Percentiles rank a stretch among this genome's conserved stretches.
Evolutionary conservation across 2,113 vertebrate species (phyloP).

Genomic region (Aptenodytes patagonicus): DNA sequence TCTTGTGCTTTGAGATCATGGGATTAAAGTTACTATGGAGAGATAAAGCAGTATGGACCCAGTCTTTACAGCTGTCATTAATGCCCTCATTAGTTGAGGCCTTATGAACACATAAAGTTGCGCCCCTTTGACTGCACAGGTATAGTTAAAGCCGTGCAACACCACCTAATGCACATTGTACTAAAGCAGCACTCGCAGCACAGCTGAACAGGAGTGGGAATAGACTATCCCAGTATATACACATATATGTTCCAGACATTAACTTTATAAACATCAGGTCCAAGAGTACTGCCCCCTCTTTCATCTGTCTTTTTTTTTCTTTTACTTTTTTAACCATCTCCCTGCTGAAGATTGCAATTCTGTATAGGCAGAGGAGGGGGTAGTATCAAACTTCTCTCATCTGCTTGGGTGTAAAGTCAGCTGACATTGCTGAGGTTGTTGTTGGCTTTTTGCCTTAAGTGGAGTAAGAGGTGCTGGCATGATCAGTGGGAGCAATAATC

Average conservation of each 20-base stretch:
- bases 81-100: background rate
- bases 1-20: background rate
- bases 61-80: background rate
- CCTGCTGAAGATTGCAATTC: background rate
- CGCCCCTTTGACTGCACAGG: background rate
- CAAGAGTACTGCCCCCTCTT: background rate
- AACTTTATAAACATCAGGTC: background rate
- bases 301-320: background rate
- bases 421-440: background rate
- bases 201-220: background rate
- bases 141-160: background rate
- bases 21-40: constrained; percentile 15
- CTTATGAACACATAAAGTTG: background rate
- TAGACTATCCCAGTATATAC: background rate
- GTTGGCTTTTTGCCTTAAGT: background rate
- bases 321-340: background rate
- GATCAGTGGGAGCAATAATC: background rate
- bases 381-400: background rate
- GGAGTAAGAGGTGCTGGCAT: background rate
- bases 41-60: background rate
- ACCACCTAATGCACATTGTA: background rate
- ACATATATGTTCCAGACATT: background rate
- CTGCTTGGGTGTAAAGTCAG: background rate
- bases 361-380: background rate
- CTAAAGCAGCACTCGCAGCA: background rate